phyloP scores from a whole-genome alignment of 2,113 vertebrate genomes.

The Neomonachus schauinslandi region DNA sequence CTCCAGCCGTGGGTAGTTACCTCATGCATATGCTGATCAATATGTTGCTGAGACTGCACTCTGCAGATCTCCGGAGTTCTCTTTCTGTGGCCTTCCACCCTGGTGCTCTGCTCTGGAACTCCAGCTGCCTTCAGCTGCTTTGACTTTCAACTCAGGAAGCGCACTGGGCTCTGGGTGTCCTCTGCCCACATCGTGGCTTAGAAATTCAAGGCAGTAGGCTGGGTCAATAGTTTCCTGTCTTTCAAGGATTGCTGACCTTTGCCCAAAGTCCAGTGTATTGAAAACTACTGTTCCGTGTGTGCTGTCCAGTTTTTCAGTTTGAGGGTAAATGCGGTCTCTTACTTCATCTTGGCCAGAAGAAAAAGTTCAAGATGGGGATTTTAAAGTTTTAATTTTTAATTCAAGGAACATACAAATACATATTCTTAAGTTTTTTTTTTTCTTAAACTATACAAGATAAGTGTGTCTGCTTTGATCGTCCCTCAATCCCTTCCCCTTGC shows the following conservation, averaged over 20 bases:
- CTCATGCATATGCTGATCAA: background rate
- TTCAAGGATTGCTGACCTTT: background rate
- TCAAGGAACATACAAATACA: background rate
- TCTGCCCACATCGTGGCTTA: too few relatives aligned
- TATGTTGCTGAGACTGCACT: background rate
- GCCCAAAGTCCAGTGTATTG: background rate
- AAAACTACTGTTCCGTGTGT: background rate
- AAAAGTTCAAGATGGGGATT: background rate
- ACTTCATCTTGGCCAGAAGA: background rate
- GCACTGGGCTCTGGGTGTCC: background rate
- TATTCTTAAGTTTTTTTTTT: background rate
- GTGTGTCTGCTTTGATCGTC: background rate
- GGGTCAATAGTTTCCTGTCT: background rate
- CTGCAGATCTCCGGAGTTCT: background rate
- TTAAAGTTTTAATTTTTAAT: background rate
- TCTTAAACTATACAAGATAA: background rate
- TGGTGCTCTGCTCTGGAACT: background rate
- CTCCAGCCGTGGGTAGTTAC: background rate
- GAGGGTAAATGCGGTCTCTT: background rate
- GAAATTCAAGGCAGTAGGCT: background rate
- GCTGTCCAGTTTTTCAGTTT: background rate
- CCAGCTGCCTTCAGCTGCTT: background rate
- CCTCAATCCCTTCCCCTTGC: background rate
- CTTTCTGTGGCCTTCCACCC: background rate
- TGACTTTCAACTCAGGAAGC: background rate